These are phyloP conservation scores for Psittacara wagleri DNA, from an alignment of 2,113 vertebrate species.

Conservation along the genomic window DNA sequence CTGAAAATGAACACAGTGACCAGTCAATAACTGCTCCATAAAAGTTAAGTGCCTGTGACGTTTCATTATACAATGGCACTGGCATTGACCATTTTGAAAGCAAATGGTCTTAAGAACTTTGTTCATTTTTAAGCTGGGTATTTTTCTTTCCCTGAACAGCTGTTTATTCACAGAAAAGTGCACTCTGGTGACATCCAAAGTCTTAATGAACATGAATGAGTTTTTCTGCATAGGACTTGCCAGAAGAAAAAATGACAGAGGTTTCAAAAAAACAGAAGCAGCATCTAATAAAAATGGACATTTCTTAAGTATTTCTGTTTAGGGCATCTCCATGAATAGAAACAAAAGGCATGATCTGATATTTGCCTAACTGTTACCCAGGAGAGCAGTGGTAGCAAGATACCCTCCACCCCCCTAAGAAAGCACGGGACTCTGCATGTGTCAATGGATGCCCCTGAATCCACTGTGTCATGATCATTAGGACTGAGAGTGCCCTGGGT, in stretches of 20 bases:
- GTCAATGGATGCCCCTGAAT: background rate
- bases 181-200: background rate
- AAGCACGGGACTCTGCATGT: background rate
- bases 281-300: background rate
- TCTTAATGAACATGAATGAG: background rate
- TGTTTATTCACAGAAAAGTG: constrained; percentile 5
- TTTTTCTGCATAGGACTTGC: background rate
- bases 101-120: constrained; percentile 36
- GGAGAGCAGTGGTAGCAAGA: background rate
- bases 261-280: background rate
- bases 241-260: background rate
- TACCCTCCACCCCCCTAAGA: rapidly evolving
- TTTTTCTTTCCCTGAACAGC: constrained; percentile 34
- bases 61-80: constrained; percentile 14
- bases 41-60: constrained; percentile 41
- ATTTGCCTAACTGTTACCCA: background rate
- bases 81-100: background rate
- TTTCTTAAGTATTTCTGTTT: background rate
- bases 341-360: background rate
- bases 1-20: constrained; percentile 31
- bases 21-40: constrained; percentile 36
- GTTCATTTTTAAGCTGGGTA: constrained; percentile 25
- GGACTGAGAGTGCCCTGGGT: background rate
- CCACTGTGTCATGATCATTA: background rate
- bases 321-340: background rate